phyloP scores from a whole-genome alignment of 1,140 invertebrate species.

The Grapholita molesta region DNA sequence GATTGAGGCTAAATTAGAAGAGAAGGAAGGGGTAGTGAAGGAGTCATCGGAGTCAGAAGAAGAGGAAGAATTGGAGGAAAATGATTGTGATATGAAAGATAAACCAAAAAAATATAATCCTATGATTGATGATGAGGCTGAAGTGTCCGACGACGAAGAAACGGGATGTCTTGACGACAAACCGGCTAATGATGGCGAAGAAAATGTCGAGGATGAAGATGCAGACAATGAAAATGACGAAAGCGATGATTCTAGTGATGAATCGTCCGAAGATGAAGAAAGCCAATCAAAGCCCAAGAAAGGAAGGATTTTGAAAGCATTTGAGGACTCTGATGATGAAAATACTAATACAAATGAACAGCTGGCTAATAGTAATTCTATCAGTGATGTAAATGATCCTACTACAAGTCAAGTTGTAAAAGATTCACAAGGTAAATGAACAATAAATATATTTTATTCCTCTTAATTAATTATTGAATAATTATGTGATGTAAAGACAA shows the following conservation, averaged over 20 bases:
- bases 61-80: slow-evolving; percentile 62
- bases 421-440: slow-evolving; percentile 46
- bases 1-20: slow-evolving; percentile 54
- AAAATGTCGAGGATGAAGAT: slow-evolving; percentile 46
- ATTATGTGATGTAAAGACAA: no score
- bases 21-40: slow-evolving; percentile 29
- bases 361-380: slow-evolving; percentile 24
- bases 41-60: slow-evolving; percentile 59
- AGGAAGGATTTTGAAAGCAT: slow-evolving; percentile 58
- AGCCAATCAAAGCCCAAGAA: slow-evolving; percentile 39
- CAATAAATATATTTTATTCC: not conserved
- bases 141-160: slow-evolving; percentile 72
- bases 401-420: slow-evolving; percentile 28
- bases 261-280: slow-evolving; percentile 33
- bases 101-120: slow-evolving; percentile 25
- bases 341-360: slow-evolving; percentile 18
- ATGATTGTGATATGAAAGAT: slow-evolving; percentile 54
- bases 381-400: slow-evolving; percentile 9
- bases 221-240: slow-evolving; percentile 42
- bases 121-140: slow-evolving; percentile 58
- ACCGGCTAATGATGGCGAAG: slow-evolving; percentile 38
- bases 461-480: no score
- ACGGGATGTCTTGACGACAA: slow-evolving; percentile 70
- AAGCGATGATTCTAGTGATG: slow-evolving; percentile 45
- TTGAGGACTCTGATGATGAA: slow-evolving; percentile 70